Evolutionary conservation across 2,113 vertebrate species (phyloP), one percentile per base, ranked within the genome.

Genomic region (Nothocercus nigrocapillus): DNA sequence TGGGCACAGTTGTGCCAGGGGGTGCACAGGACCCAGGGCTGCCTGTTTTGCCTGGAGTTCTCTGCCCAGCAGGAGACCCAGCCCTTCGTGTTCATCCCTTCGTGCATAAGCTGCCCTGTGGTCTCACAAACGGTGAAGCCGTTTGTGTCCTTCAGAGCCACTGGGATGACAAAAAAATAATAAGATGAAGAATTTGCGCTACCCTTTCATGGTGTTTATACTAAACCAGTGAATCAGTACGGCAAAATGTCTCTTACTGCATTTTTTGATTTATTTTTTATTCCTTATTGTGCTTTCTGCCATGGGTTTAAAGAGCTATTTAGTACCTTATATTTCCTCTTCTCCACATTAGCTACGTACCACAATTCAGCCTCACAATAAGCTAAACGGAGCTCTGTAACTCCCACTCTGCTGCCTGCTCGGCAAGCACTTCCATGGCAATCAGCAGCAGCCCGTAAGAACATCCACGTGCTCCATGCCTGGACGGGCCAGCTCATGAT

Each of bases 401-500:
- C 30, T 56, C 40, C 85, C 12, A 13, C 18, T 6, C n/a, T 28
- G 67, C 81, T 85, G 5, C 32, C 47, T 0, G 0, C 2, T 2
- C 30, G 82, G 13, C 32, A 28, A 38, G 40, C 6, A 74, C 44
- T 77, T 88, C 74, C 77, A n/a, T 6, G 7, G 44, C 67, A 47
- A 18, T 32, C 81, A 85, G 36, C n/a, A 40, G n/a, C 7, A 13
- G n/a, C 56, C 40, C 34, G 67, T 83, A 49, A 12, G 62, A 80
- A 54, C 44, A 62, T 2, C 8, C 7, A 14, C 36, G 18, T 0
- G 0, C n/a, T 58, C 62, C 53, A 51, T 30, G 40, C 40, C 79
- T 28, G 25, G 0, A 0, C 0, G 4, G 17, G 16, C 58, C 45
- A 17, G 20, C 61, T 63, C 68, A 36, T 6, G 3, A 11, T 4